Conservation (phyloP, 2,113 vertebrate genomes). For the Chrysemys picta region DNA sequence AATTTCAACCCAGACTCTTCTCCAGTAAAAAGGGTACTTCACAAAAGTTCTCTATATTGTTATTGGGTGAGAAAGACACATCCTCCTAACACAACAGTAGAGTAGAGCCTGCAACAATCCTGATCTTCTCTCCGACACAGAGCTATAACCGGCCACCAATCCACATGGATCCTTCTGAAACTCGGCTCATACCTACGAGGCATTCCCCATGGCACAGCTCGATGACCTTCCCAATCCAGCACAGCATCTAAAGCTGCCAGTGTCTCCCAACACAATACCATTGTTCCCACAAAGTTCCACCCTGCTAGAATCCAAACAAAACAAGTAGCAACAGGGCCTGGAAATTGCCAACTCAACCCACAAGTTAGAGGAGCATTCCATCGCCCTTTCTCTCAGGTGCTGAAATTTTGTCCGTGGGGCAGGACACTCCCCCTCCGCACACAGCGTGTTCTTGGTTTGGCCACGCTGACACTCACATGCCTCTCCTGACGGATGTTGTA, state of each 20-base stretch:
- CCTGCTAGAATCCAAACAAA: constrained; percentile 1
- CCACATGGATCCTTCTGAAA: constrained; percentile 63
- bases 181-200: constrained; percentile 47
- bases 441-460: neutral
- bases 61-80: constrained; percentile 42
- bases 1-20: neutral
- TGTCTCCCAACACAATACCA: constrained; percentile 46
- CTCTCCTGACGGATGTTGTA: neutral
- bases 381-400: neutral
- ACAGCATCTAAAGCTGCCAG: constrained; percentile 67
- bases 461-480: neutral
- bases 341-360: constrained; percentile 43
- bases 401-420: neutral
- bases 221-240: constrained; percentile 61
- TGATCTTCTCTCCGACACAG: constrained; percentile 54
- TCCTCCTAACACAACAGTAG: constrained; percentile 15
- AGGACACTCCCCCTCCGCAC: neutral
- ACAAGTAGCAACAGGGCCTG: constrained; percentile 18
- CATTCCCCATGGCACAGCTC: constrained; percentile 59
- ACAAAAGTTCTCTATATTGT: neutral
- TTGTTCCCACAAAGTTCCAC: constrained; percentile 52
- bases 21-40: neutral
- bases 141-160: constrained; percentile 66
- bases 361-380: neutral
- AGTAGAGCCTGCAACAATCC: constrained; percentile 55